phyloP scores from a whole-genome alignment of 2,888 invertebrate genomes.

The Ditylenchus weischeri region DNA sequence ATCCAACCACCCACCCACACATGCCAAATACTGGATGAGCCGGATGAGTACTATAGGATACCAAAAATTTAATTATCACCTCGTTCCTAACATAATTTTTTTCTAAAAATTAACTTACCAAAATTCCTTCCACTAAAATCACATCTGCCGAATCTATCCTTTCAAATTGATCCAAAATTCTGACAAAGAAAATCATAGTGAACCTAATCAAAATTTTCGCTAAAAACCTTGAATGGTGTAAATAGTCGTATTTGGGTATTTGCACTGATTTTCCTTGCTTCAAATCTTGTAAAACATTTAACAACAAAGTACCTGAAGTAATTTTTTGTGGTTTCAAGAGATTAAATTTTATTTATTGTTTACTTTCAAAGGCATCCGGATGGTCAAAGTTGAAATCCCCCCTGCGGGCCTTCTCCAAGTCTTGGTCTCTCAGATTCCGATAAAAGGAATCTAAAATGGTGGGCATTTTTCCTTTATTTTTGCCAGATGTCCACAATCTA shows the following conservation, averaged over 20 bases:
- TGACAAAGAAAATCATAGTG: conserved; percentile 16
- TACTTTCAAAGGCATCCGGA: conserved; percentile 66
- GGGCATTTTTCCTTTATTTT: too few relatives aligned
- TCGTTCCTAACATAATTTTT: too few relatives aligned
- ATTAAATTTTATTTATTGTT: background rate
- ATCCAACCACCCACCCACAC: too few relatives aligned
- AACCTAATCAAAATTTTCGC: background rate
- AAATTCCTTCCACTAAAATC: conserved; percentile 81
- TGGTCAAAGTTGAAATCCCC: conserved; percentile 98
- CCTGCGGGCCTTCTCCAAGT: conserved; percentile 71
- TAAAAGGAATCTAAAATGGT: conserved; percentile 79
- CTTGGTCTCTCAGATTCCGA: conserved; percentile 72
- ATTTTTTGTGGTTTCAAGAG: background rate
- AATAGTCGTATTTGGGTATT: conserved; percentile 89
- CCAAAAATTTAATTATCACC: too few relatives aligned
- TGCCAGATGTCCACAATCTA: too few relatives aligned
- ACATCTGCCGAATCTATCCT: conserved; percentile 86
- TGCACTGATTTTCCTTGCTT: conserved; percentile 80
- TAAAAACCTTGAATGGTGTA: conserved; percentile 76
- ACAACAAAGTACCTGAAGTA: conserved; percentile 66
- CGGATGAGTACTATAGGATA: too few relatives aligned
- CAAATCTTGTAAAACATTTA: conserved; percentile 76
- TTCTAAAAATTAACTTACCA: conserved; percentile 70
- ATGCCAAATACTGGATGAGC: too few relatives aligned
- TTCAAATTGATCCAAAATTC: conserved; percentile 21